Base-by-base conservation (phyloP, 30 jellyfish, hydroid and myxozoan species). In the Aurelia coerulea region DNA sequence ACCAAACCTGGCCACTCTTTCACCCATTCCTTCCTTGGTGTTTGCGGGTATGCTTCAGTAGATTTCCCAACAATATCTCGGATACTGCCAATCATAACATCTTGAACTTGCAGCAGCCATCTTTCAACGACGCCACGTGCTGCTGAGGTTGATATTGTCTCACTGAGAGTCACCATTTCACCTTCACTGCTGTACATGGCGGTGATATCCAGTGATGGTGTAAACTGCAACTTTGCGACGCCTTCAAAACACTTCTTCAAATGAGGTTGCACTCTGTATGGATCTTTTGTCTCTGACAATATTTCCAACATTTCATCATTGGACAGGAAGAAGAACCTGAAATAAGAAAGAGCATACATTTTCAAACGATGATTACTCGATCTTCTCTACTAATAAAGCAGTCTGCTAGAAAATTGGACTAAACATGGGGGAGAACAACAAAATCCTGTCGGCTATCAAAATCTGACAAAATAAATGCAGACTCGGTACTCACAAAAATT, bases 91-190 rank as follows among this genome's bases (percentile, higher is more conserved):
- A 95, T 78, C 99, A 95, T 95, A 46, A 79, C 84, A 51, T 95
- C 97, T 76, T 95, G 99, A 71, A 94, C 96, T 88, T 95, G 99
- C 65, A 95, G 88, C 76, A 95, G 90, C 99, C 99, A 95, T 77
- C 91, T 95, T 84, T 95, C 99, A 11, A 95, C 99, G 16, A 97
- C 99, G 9, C 99, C 99, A 9, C 97, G 73, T 14, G 99, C 97
- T 16, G 96, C 89, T 51, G 99, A 71, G 31, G 99, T 95, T 29
- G 99, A 95, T 16, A 95, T 95, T 29, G 91, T 90, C 53, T 95
- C 97, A 82, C 97, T 89, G 76, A 95, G 82, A 54, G 49, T 79
- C 33, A 95, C 91, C 96, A 90, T 92, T 66, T 94, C 99, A 10
- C 97, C 99, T 74, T 94, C 99, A 70, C 99, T 94, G 73, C 99